Evolutionary conservation across 2,888 invertebrate genomes (phyloP), one percentile per base, ranked within the genome.

Genomic region (Tetrapedia diversipes): DNA sequence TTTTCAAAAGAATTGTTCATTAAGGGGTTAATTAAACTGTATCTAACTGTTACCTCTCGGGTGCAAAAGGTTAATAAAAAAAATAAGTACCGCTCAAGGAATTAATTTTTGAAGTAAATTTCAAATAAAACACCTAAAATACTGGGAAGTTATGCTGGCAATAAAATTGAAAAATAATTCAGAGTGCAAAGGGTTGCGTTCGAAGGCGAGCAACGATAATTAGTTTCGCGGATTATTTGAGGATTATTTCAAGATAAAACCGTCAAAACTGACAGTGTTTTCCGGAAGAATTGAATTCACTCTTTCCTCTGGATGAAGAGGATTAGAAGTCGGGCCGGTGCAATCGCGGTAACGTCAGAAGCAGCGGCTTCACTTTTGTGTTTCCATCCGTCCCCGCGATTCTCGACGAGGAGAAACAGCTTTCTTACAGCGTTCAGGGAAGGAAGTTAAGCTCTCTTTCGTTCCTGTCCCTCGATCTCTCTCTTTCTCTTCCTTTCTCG

Each of bases 261-360:
- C n/a, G n/a, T n/a, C n/a, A n/a, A 32, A 27, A 32, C 34, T 34
- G 57, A 43, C 54, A 67, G 63, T 60, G 74, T 67, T 72, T 51
- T 32, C 41, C 24, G 73, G 54, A 53, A 67, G 72, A 70, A 71
- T 78, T 69, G 56, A 56, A 56, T 81, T 67, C 69, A 41, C 69
- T 39, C 14, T 81, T 69, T 72, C 75, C 81, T 71, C 78, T 60
- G 51, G 54, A 65, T 37, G 82, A 72, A 68, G 64, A 75, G 79
- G 79, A 79, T 81, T 77, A 77, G 82, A 82, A 82, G 82, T 82
- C 82, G 75, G 54, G 61, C 10, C 34, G 24, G 16, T 39, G 41
- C 45, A 61, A 73, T 43, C 45, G 72, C 63, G 67, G 51, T 45
- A 66, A 57, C 72, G 57, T 66, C 67, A 59, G n/a, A n/a, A n/a